A percentile compares a stretch with the other conserved stretches of the same genome.
Evolutionary conservation across 2,113 vertebrate species (phyloP).

Genomic region (pig (Sus scrofa)): T2T-Sscrofa CM000813.6:95928001-95928500

Average conservation of each 20-base stretch:
- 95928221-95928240: neutral
- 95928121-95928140: slow-evolving; percentile 81
- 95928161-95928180: neutral
- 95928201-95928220: slow-evolving; percentile 47
- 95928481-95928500: neutral
- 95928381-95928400: neutral
- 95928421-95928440: neutral
- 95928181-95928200: neutral
- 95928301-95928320: neutral
- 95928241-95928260: neutral
- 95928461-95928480: neutral
- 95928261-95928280: neutral
- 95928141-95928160: slow-evolving; percentile 43
- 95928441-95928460: neutral
- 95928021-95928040: slow-evolving; percentile 44
- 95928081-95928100: slow-evolving; percentile 21
- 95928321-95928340: neutral
- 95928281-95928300: neutral
- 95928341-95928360: neutral
- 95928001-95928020: slow-evolving; percentile 65
- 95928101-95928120: slow-evolving; percentile 72
- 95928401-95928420: neutral
- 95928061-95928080: slow-evolving; percentile 64
- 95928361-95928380: neutral
- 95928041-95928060: slow-evolving; percentile 69